These are phyloP conservation scores for Myopa tessellatipennis DNA, from an alignment of 2,888 invertebrate genomes.

Conservation along the genomic window DNA sequence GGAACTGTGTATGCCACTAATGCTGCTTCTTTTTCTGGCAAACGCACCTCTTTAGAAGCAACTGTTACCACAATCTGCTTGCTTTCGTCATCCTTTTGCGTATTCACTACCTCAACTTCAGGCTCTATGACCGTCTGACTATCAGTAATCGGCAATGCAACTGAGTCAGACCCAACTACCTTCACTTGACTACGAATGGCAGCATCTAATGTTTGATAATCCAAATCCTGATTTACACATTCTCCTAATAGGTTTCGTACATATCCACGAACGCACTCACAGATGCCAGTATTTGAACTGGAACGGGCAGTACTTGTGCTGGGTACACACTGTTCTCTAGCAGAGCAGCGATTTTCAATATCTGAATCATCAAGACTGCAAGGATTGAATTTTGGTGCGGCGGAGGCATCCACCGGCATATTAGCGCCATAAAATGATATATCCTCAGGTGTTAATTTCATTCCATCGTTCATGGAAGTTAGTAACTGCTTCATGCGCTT, in stretches of 20 bases:
- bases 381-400: slow-evolving; percentile 67
- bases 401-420: slow-evolving; percentile 39
- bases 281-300: slow-evolving; percentile 76
- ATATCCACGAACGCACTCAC: slow-evolving; percentile 78
- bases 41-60: slow-evolving; percentile 79
- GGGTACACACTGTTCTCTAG: slow-evolving; percentile 77
- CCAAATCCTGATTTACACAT: slow-evolving; percentile 60
- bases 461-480: slow-evolving; percentile 60
- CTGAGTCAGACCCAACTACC: slow-evolving; percentile 42
- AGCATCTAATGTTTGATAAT: slow-evolving; percentile 54
- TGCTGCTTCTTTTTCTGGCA: slow-evolving; percentile 87
- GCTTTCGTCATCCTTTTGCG: slow-evolving; percentile 62
- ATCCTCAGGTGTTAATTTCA: slow-evolving; percentile 69
- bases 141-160: slow-evolving; percentile 49
- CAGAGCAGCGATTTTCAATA: slow-evolving; percentile 70
- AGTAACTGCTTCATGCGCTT: slow-evolving; percentile 63
- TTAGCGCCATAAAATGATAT: slow-evolving; percentile 66
- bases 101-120: slow-evolving; percentile 31
- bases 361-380: slow-evolving; percentile 72
- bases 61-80: slow-evolving; percentile 81
- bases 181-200: slow-evolving; percentile 45
- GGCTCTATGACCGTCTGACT: slow-evolving; percentile 54
- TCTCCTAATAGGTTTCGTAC: slow-evolving; percentile 68
- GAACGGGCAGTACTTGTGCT: slow-evolving; percentile 60
- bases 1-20: slow-evolving; percentile 85